A percentile compares a stretch with the other conserved stretches of the same genome.
These are phyloP conservation scores for Melanotaenia pygmaea DNA, from an alignment of 2,797 vertebrate genomes.

Conservation along the genomic window DNA sequence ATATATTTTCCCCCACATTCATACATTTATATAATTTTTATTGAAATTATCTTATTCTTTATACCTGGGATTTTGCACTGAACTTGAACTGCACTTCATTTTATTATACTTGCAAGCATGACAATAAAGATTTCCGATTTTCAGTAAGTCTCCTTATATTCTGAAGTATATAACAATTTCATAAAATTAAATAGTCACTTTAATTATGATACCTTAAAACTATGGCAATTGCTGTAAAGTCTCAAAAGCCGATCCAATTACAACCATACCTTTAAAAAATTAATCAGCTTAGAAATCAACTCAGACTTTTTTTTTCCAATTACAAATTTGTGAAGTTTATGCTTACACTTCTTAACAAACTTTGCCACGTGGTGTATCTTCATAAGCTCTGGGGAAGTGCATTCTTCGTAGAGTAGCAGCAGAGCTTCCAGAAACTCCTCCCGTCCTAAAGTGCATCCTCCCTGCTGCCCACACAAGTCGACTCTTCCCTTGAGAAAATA, in stretches of 20 bases:
- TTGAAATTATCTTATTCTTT: no score
- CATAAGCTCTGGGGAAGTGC: slow-evolving; percentile 90
- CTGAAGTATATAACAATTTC: no score
- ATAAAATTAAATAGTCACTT: no score
- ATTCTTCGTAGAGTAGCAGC: slow-evolving; percentile 92
- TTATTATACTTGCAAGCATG: no score
- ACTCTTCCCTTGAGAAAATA: slow-evolving; percentile 67
- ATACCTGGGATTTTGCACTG: no score
- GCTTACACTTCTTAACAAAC: slow-evolving; percentile 95
- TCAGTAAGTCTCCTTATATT: no score
- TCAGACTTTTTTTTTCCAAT: background rate
- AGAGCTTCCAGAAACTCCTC: slow-evolving; percentile 94
- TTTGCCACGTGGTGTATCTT: slow-evolving; percentile 90
- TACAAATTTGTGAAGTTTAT: background rate
- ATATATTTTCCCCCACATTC: no score
- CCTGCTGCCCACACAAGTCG: slow-evolving; percentile 78
- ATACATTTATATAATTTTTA: no score
- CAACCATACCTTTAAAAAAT: background rate
- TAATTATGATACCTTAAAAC: no score
- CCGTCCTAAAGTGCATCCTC: slow-evolving; percentile 87
- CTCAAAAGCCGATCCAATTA: background rate
- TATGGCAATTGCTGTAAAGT: background rate
- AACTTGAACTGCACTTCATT: no score
- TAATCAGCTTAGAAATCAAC: background rate
- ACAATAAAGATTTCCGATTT: no score